Conservation (phyloP, 2,888 invertebrate species). For the Drosophila infuscata region DNA sequence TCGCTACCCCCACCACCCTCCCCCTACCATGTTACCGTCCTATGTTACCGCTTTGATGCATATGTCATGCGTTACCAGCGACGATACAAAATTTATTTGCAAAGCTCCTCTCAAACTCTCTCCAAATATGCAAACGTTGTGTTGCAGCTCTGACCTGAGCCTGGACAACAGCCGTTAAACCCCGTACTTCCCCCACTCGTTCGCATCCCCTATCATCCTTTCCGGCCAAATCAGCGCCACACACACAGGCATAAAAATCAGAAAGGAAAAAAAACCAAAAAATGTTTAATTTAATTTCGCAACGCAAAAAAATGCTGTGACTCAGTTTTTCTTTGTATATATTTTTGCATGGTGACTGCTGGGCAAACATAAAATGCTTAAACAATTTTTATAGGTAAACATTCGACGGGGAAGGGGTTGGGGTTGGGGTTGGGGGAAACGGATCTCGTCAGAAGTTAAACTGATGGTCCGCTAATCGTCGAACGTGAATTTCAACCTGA, state of each 20-base stretch:
- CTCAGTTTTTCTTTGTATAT: conserved; percentile 17
- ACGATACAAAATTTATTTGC: conserved; percentile 77
- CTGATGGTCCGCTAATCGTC: conserved; percentile 65
- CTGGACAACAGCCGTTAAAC: background rate
- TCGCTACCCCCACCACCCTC: background rate
- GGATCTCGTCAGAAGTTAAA: conserved; percentile 20
- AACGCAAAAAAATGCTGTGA: conserved; percentile 49
- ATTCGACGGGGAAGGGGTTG: conserved; percentile 5
- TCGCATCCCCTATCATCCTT: background rate
- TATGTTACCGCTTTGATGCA: conserved; percentile 64
- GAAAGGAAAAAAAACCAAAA: conserved; percentile 39
- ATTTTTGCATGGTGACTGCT: conserved; percentile 66
- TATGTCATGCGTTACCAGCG: conserved; percentile 78
- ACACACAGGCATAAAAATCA: conserved; percentile 45
- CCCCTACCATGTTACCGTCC: background rate
- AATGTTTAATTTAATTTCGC: conserved; percentile 76
- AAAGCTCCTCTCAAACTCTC: conserved; percentile 51
- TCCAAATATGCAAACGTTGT: conserved; percentile 36
- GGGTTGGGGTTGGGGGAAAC: background rate
- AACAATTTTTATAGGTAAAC: conserved; percentile 77
- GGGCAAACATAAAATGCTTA: conserved; percentile 79
- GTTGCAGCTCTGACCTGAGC: conserved; percentile 11
- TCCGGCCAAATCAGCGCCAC: conserved; percentile 2
- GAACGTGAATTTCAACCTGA: conserved; percentile 62
- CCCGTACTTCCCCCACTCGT: background rate